Base-by-base conservation (phyloP, 2,888 invertebrate genomes). In the Vannuccia rotundouncinata region DNA sequence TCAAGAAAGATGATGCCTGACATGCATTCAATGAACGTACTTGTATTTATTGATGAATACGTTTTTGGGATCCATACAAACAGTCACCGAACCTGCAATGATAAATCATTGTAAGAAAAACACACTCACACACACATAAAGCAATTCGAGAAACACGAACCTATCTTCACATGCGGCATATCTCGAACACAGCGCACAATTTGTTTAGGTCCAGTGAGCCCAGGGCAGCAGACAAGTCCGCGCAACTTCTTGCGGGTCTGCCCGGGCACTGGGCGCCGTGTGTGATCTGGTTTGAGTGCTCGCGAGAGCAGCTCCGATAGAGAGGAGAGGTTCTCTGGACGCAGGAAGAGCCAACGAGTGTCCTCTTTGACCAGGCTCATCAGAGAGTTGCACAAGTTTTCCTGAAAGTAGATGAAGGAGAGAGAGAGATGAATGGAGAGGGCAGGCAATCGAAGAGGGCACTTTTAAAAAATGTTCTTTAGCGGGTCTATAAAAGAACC, bases 1-100 rank as follows among this genome's bases (percentile, higher is more conserved):
- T 13, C 10, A 45, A 17, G 45, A 13, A 17, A 45, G 5, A 45
- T 13, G 10, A 45, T 17, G 5, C 45, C 5, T 13, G 5, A 45
- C 5, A 13, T 13, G 45, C 17, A 13, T 5, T 17, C 5, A 45
- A 45, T 13, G 17, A 5, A 45, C 45, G 45, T 27, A 76, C 76
- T 76, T 29, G 27, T 27, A 29, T n/a, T 76, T 76, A 76, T 76
- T 29, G 29, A 86, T 84, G 81, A 83, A 87, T 29, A 83, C 83
- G 82, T 85, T 85, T 5, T 82, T 82, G 25, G 86, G 86, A 75
- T 87, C 85, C 13, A 87, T 83, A 82, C 87, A 87, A 0, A 84
- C 83, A 22, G 86, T 85, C 17, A 87, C 84, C 80, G 86, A 84
- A 79, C 86, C 86, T 85, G 82, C 1, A 83, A 78, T 1, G 79